A percentile compares a stretch with the other conserved stretches of the same genome.
Evolutionary conservation across 2,888 invertebrate species (phyloP).

Genomic region (Pterobdella sp.): DNA sequence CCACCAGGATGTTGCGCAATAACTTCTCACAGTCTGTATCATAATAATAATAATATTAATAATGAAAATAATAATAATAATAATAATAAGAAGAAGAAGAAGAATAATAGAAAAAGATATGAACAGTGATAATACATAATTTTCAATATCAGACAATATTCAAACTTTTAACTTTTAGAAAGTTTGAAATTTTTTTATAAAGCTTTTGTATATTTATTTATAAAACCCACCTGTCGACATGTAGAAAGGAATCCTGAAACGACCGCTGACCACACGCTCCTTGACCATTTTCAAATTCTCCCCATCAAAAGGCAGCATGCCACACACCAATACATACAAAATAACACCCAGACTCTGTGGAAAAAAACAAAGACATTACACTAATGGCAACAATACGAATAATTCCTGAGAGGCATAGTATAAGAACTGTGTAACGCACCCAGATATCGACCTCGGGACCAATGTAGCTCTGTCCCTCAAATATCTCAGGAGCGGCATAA

Average conservation of each 20-base stretch:
- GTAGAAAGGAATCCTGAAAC: constrained; percentile 92
- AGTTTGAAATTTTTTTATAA: no score
- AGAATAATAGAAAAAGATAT: no score
- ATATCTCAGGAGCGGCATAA: constrained; percentile 85
- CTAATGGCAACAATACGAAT: not conserved
- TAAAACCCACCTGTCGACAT: constrained; percentile 92
- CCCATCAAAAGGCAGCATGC: constrained; percentile 89
- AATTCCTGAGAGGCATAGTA: not conserved
- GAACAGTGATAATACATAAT: no score
- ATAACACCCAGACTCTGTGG: constrained; percentile 87
- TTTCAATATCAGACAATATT: no score
- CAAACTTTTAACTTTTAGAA: no score
- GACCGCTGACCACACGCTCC: constrained; percentile 79
- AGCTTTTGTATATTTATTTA: no score
- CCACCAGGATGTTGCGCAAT: constrained; percentile 85
- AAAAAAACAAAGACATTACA: not conserved
- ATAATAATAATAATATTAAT: no score
- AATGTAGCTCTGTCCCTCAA: constrained; percentile 86
- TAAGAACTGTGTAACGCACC: constrained; percentile 58
- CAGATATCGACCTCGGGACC: constrained; percentile 96
- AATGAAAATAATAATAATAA: no score
- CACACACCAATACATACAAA: constrained; percentile 88
- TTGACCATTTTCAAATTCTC: constrained; percentile 81
- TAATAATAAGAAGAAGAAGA: no score
- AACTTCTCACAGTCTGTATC: constrained; percentile 82